Base-by-base conservation (phyloP, 1,140 invertebrate genomes). In the Anoplophora glabripennis region DNA sequence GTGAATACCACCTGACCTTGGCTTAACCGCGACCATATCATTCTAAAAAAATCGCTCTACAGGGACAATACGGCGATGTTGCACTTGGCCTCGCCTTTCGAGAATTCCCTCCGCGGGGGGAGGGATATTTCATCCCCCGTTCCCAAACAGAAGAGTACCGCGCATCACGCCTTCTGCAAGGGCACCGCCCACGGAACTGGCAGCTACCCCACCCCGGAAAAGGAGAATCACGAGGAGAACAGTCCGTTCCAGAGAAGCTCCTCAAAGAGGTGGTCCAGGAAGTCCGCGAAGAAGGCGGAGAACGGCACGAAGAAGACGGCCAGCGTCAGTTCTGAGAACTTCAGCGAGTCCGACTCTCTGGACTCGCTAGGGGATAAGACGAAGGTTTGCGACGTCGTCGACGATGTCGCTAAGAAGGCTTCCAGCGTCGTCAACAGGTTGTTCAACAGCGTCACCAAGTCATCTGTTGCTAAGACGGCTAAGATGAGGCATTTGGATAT, bases 151-250 rank as follows among this genome's bases (percentile, higher is more conserved):
- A 54, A 74, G 78, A 40, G 76, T 73, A 44, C 76, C 75, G 79
- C 82, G 35, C 81, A 84, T 59, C 87, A 89, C 71, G 82, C 81
- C 63, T 83, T 83, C 28, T 89, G 87, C 67, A 85, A 83, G 12
- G 87, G 87, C 36, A 86, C 85, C 63, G 81, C 85, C 0, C 87
- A 89, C 65, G 87, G 69, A 4, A 62, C 54, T 49, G 69, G 67
- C 8, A 69, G 61, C 17, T 68, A 67, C 42, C 7, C 51, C 18
- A 10, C 46, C 1, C 47, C 48, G 12, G 37, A 53, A 8, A 46
- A 56, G 15, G 35, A 58, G n/a, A 11, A 4, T 33, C 35, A 45
- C 18, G 38, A 35, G 28, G 41, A 36, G 0, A 37, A 57, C 7
- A 57, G 57, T 33, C 53, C 64, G 12, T 62, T 66, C 40, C 64